Evolutionary conservation across 2,888 invertebrate genomes (phyloP).

Genomic region (Cerastis leucographa): DNA sequence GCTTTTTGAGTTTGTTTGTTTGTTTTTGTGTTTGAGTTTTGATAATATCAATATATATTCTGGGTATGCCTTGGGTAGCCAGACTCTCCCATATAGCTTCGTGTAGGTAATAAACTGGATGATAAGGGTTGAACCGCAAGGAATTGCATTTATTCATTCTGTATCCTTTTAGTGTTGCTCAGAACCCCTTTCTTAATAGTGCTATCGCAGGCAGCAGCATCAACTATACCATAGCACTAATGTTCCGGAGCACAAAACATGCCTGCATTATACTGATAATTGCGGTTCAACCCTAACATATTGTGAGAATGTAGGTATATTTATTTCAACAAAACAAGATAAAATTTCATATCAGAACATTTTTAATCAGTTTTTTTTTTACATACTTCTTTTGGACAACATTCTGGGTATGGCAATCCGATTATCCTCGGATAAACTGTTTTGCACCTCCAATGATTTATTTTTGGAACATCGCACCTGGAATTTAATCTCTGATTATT

Average conservation of each 20-base stretch:
- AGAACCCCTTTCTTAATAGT: too few relatives aligned
- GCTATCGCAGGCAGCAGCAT: too few relatives aligned
- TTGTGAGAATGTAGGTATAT: neutral
- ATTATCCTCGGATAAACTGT: neutral
- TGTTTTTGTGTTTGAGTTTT: too few relatives aligned
- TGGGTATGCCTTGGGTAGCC: too few relatives aligned
- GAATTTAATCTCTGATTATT: neutral
- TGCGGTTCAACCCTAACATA: neutral
- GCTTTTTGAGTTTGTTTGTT: too few relatives aligned
- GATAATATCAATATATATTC: too few relatives aligned
- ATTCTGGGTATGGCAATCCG: constrained; percentile 19
- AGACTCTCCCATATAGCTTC: too few relatives aligned
- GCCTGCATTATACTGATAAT: too few relatives aligned
- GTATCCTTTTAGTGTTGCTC: too few relatives aligned
- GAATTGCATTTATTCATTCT: too few relatives aligned
- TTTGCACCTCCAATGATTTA: neutral
- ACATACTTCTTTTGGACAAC: constrained; percentile 6
- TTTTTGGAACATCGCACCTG: neutral
- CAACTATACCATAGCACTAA: neutral
- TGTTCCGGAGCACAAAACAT: neutral
- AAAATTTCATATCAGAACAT: neutral
- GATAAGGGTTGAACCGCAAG: too few relatives aligned
- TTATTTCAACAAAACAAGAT: neutral
- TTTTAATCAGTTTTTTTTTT: neutral
- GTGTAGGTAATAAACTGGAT: too few relatives aligned